Evolutionary conservation across 2,888 invertebrate species (phyloP).

Genomic region (Aphrophora alni): DNA sequence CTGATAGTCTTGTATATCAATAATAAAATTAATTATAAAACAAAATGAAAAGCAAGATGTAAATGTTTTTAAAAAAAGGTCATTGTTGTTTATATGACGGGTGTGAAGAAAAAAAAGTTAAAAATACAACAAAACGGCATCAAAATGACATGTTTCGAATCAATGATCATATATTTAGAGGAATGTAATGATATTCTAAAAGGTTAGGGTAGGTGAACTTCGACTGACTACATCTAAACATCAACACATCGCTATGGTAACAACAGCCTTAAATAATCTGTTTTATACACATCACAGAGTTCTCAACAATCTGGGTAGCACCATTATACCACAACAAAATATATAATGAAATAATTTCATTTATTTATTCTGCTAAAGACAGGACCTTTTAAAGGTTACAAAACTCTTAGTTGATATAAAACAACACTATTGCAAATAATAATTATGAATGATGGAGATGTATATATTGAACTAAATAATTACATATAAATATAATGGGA

Average conservation of each 20-base stretch:
- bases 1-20: background rate
- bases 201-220: background rate
- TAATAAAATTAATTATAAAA: background rate
- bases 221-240: background rate
- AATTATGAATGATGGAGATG: background rate
- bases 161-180: background rate
- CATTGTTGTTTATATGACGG: too few relatives aligned
- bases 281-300: constrained; percentile 1
- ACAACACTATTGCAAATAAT: background rate
- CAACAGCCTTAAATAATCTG: constrained; percentile 2
- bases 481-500: too few relatives aligned
- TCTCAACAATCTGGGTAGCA: background rate
- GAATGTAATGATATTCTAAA: background rate
- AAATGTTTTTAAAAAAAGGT: background rate
- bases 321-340: background rate
- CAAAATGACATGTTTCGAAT: background rate
- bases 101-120: background rate
- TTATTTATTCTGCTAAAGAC: background rate
- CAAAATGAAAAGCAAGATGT: background rate
- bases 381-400: constrained; percentile 1
- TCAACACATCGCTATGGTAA: constrained; percentile 4
- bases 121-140: background rate
- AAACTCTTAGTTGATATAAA: background rate
- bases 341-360: background rate
- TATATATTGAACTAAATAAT: background rate